Conservation (phyloP, 2,797 vertebrate species). For the Acipenser transmontanus region DNA sequence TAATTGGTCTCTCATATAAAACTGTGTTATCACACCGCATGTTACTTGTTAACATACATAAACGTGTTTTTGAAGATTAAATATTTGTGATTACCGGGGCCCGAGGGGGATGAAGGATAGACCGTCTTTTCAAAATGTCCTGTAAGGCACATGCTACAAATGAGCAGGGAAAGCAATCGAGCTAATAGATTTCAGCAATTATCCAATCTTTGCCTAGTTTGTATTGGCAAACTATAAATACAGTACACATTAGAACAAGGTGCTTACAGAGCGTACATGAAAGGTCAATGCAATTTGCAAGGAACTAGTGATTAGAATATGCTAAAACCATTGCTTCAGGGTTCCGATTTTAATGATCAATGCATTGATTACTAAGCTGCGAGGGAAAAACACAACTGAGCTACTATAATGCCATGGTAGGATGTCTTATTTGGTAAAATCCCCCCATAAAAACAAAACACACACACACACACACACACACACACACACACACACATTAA, state of each 20-base stretch:
- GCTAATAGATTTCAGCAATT: constrained; percentile 82
- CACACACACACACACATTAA: constrained; percentile 42
- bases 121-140: constrained; percentile 62
- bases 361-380: constrained; percentile 81
- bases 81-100: constrained; percentile 49
- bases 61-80: constrained; percentile 43
- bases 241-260: constrained; percentile 84
- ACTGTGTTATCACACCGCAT: background rate
- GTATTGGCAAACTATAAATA: constrained; percentile 82
- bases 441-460: background rate
- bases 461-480: constrained; percentile 1
- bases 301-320: constrained; percentile 88
- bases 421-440: constrained; percentile 70
- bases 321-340: constrained; percentile 83
- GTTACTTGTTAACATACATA: constrained; percentile 38
- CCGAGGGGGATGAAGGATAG: constrained; percentile 67
- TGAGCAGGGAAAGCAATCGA: constrained; percentile 68
- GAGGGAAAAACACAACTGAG: constrained; percentile 62
- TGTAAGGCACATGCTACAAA: constrained; percentile 69
- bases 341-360: constrained; percentile 88
- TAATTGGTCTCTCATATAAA: constrained; percentile 1
- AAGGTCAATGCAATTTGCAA: constrained; percentile 90
- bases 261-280: constrained; percentile 81
- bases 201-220: constrained; percentile 80
- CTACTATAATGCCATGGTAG: constrained; percentile 64